Conservation (phyloP, 2,113 vertebrate species). For the Potamarius usumacintae region DNA sequence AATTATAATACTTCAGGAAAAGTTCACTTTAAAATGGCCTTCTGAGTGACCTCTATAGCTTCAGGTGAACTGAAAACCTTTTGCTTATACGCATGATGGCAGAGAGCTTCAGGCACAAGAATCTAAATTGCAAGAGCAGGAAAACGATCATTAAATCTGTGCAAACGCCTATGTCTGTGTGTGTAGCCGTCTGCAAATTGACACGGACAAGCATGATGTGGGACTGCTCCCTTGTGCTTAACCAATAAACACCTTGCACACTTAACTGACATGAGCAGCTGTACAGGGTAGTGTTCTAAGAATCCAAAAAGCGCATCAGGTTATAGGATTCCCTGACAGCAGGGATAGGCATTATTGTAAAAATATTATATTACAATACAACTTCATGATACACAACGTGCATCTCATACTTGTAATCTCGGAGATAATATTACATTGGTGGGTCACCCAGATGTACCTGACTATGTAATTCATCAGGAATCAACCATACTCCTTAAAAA, state of each 20-base stretch:
- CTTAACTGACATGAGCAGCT: constrained; percentile 28
- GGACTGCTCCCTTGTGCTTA: constrained; percentile 29
- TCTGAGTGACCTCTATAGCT: constrained; percentile 14
- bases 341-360: not conserved
- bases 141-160: constrained; percentile 65
- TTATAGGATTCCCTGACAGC: not conserved
- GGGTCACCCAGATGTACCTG: not conserved
- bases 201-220: constrained; percentile 4
- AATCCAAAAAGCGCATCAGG: not conserved
- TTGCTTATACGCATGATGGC: constrained; percentile 28
- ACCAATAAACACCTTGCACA: constrained; percentile 60
- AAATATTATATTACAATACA: not conserved
- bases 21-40: not conserved
- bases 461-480: not conserved
- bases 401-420: not conserved
- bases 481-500: not conserved
- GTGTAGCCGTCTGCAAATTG: constrained; percentile 16
- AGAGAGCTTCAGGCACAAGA: constrained; percentile 58
- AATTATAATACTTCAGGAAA: constrained; percentile 20
- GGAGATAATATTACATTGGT: not conserved
- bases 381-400: not conserved
- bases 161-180: constrained; percentile 25
- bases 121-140: constrained; percentile 65
- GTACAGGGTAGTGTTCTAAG: not conserved
- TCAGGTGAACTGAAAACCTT: constrained; percentile 1